A percentile compares a stretch with the other conserved stretches of the same genome.
Conservation (phyloP, 1,140 invertebrate genomes). For the Cydia fagiglandana region DNA sequence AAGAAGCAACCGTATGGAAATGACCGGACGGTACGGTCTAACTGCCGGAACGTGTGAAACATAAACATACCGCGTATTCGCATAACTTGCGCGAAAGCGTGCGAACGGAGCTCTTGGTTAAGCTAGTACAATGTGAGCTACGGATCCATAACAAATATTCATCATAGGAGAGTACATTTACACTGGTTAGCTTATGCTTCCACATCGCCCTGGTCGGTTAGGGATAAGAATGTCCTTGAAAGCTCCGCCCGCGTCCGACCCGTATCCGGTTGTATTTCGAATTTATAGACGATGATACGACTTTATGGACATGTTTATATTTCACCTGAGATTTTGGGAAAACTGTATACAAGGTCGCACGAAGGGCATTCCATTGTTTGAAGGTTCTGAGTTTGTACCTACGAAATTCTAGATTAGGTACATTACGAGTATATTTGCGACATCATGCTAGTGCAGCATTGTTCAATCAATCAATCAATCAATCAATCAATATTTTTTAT, state of each 20-base stretch:
- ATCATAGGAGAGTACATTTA: not conserved
- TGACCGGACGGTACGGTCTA: conserved; percentile 23
- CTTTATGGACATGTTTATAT: conserved; percentile 26
- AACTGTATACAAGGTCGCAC: not conserved
- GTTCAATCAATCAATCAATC: too few relatives aligned
- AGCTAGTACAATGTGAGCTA: too few relatives aligned
- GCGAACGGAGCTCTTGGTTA: not conserved
- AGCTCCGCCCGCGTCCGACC: conserved; percentile 18
- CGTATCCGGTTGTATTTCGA: conserved; percentile 22
- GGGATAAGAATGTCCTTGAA: not conserved
- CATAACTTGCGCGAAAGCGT: not conserved
- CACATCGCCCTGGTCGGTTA: not conserved
- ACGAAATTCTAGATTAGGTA: not conserved
- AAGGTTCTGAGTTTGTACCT: not conserved
- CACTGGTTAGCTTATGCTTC: not conserved
- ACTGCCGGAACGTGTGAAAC: conserved; percentile 21
- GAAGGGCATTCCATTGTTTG: not conserved
- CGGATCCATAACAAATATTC: too few relatives aligned
- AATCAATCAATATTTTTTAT: too few relatives aligned
- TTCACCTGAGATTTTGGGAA: not conserved
- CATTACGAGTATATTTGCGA: too few relatives aligned
- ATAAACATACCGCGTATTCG: not conserved
- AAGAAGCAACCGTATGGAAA: conserved; percentile 26
- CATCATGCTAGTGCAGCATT: too few relatives aligned
- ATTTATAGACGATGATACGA: conserved; percentile 26